A percentile compares a stretch with the other conserved stretches of the same genome.
Conservation (phyloP, 1,140 invertebrate genomes). For the Caerostris darwini region DNA sequence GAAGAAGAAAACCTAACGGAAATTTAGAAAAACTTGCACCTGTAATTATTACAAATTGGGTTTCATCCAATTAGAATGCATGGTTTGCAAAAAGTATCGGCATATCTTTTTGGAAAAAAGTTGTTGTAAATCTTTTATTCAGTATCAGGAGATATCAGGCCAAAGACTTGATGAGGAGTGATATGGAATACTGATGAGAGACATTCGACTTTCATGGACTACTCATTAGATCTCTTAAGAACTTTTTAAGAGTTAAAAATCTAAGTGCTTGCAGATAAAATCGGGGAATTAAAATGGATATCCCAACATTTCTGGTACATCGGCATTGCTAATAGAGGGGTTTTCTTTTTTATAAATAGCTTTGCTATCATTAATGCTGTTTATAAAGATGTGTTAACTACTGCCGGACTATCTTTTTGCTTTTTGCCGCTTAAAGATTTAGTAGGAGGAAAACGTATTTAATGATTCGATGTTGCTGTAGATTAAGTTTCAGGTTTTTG, state of each 20-base stretch:
- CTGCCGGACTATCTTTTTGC: too few species aligned
- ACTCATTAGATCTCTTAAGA: not conserved
- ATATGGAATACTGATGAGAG: not conserved
- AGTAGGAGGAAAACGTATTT: too few species aligned
- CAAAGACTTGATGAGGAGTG: not conserved
- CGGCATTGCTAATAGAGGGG: not conserved
- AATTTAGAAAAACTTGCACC: not conserved
- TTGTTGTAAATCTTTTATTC: not conserved
- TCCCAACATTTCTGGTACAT: not conserved
- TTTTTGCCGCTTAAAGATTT: too few species aligned
- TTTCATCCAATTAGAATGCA: not conserved
- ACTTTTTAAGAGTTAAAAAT: not conserved
- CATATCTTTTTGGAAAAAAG: not conserved
- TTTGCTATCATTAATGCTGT: too few species aligned
- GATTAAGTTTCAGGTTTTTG: too few species aligned
- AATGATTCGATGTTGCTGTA: too few species aligned
- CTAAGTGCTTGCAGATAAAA: slow-evolving; percentile 24
- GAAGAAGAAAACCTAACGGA: not conserved
- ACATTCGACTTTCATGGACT: not conserved
- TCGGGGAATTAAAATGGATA: not conserved
- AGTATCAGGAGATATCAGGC: not conserved
- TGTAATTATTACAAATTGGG: not conserved
- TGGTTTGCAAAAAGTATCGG: not conserved
- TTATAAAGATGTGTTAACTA: too few species aligned
- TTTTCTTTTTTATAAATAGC: too few species aligned